Evolutionary conservation across 2,888 invertebrate species (phyloP).

Genomic region (Adineta ricciae): DNA sequence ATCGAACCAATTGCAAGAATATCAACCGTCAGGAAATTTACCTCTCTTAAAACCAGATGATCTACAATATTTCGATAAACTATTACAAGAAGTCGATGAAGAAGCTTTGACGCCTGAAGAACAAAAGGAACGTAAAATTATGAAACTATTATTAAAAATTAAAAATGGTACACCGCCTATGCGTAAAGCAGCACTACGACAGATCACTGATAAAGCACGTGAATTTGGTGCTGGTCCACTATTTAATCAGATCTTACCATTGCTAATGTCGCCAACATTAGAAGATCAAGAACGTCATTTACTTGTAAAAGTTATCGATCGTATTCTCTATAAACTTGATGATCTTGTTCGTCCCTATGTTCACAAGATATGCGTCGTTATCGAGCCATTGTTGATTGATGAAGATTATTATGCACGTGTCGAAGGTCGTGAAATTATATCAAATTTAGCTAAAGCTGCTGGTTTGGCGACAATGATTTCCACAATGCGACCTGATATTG

Average conservation of each 20-base stretch:
- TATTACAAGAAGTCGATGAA: constrained; percentile 89
- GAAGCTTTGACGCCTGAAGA: constrained; percentile 87
- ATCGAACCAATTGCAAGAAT: constrained; percentile 57
- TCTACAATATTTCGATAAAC: constrained; percentile 97
- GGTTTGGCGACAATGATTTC: constrained; percentile 99
- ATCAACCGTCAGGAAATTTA: constrained; percentile 87
- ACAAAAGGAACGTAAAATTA: constrained; percentile 93
- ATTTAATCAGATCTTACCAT: constrained; percentile 93
- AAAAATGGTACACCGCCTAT: constrained; percentile 99
- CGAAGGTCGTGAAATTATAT: constrained; percentile 96
- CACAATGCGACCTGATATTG: constrained; percentile 98
- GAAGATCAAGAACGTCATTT: constrained; percentile 98
- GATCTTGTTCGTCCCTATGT: constrained; percentile 97
- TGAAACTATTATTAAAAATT: constrained; percentile 92
- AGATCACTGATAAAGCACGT: constrained; percentile 94
- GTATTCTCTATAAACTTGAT: constrained; percentile 92
- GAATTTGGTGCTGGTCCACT: constrained; percentile 96
- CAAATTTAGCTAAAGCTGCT: constrained; percentile 95
- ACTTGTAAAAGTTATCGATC: constrained; percentile 85
- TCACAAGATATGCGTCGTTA: constrained; percentile 97
- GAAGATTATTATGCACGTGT: constrained; percentile 99
- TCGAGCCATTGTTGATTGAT: constrained; percentile 92
- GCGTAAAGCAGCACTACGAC: constrained; percentile 86
- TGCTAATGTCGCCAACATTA: constrained; percentile 97
- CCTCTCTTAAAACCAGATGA: constrained; percentile 99